These are phyloP conservation scores for Trachemys scripta DNA, from an alignment of 2,113 vertebrate species.

Conservation along the genomic window DNA sequence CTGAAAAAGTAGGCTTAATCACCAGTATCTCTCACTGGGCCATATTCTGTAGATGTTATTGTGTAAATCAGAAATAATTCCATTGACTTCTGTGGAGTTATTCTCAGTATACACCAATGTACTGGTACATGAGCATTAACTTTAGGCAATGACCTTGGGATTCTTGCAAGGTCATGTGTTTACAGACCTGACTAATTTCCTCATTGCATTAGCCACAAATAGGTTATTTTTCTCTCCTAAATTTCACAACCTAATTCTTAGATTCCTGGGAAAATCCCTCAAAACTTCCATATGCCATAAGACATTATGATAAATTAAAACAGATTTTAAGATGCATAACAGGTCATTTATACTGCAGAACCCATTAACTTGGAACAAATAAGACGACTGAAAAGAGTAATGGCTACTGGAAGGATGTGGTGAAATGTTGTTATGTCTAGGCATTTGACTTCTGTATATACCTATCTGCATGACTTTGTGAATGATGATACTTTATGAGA, in stretches of 20 bases:
- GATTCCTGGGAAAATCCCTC: not conserved
- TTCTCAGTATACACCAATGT: not conserved
- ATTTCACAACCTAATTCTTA: not conserved
- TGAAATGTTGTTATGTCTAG: not conserved
- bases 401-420: not conserved
- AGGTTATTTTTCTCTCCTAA: too few species aligned
- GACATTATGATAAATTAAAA: not conserved
- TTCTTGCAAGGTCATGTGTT: too few species aligned
- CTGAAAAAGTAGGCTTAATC: not conserved
- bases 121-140: too few species aligned
- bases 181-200: too few species aligned
- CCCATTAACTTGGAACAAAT: not conserved
- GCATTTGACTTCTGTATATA: conserved; percentile 4
- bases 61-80: too few species aligned
- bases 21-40: not conserved
- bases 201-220: too few species aligned
- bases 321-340: not conserved
- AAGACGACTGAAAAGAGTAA: conserved; percentile 1
- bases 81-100: not conserved
- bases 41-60: not conserved
- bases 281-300: not conserved
- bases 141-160: too few species aligned
- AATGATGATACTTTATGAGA: not conserved
- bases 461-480: conserved; percentile 10
- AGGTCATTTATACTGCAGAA: not conserved